Percentiles rank a stretch among this genome's conserved stretches.
phyloP scores from a whole-genome alignment of 2,888 invertebrate genomes.

The Nasonia oneida region DNA sequence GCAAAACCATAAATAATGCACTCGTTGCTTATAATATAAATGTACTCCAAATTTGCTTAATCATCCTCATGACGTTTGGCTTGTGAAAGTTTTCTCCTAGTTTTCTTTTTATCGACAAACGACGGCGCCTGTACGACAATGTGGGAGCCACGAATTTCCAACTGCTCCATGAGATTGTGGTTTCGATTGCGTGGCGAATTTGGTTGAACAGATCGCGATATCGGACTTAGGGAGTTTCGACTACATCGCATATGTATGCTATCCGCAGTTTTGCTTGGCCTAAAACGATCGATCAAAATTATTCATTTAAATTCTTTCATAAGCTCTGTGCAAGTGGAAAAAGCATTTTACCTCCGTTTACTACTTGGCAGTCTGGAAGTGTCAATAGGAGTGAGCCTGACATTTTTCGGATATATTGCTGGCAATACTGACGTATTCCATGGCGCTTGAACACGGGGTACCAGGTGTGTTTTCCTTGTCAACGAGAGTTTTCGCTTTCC shows the following conservation, averaged over 20 bases:
- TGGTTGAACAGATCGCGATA: conserved; percentile 67
- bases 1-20: neutral
- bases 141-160: conserved; percentile 72
- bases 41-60: neutral
- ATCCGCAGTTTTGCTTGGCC: conserved; percentile 65
- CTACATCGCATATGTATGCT: conserved; percentile 66
- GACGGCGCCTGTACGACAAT: conserved; percentile 66
- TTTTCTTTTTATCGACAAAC: neutral
- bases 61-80: conserved; percentile 31
- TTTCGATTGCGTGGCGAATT: conserved; percentile 64
- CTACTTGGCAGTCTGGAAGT: conserved; percentile 72
- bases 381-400: conserved; percentile 76
- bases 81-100: neutral
- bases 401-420: conserved; percentile 74
- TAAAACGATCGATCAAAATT: conserved; percentile 53
- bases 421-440: conserved; percentile 74
- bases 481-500: conserved; percentile 62
- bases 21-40: neutral
- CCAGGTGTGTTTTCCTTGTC: conserved; percentile 67
- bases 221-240: conserved; percentile 73
- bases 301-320: neutral
- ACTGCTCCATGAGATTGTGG: conserved; percentile 60
- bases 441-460: conserved; percentile 72
- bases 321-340: neutral
- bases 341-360: conserved; percentile 69